Evolutionary conservation across 2,113 vertebrate genomes (phyloP).

Genomic region (Syrrhaptes paradoxus): DNA sequence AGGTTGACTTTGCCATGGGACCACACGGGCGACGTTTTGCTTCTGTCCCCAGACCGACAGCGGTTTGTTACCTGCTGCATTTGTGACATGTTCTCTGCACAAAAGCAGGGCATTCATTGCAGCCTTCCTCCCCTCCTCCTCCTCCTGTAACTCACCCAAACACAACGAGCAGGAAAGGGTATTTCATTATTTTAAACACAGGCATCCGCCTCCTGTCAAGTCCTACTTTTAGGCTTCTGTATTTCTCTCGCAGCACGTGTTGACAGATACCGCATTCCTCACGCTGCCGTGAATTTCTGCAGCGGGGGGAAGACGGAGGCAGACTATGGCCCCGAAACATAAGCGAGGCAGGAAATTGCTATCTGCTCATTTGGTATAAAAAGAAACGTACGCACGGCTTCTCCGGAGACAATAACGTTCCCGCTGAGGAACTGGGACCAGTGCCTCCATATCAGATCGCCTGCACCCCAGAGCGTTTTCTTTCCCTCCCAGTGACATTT

Average conservation of each 20-base stretch:
- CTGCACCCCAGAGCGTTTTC: neutral
- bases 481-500: neutral
- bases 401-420: neutral
- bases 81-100: neutral
- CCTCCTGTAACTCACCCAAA: neutral
- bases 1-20: neutral
- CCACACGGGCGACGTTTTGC: rapidly evolving
- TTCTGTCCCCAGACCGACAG: neutral
- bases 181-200: neutral
- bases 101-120: rapidly evolving
- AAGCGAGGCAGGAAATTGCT: slow-evolving; percentile 2
- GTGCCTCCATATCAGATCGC: neutral
- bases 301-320: neutral
- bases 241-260: neutral
- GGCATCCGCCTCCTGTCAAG: neutral
- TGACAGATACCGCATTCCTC: neutral
- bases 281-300: neutral
- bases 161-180: neutral
- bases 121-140: neutral
- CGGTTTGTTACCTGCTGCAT: rapidly evolving
- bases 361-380: neutral
- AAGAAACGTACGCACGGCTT: neutral
- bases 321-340: neutral
- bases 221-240: neutral
- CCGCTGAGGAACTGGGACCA: neutral